phyloP scores from a whole-genome alignment of 2,113 vertebrate genomes.

The Mesembrinibis cayennensis region DNA sequence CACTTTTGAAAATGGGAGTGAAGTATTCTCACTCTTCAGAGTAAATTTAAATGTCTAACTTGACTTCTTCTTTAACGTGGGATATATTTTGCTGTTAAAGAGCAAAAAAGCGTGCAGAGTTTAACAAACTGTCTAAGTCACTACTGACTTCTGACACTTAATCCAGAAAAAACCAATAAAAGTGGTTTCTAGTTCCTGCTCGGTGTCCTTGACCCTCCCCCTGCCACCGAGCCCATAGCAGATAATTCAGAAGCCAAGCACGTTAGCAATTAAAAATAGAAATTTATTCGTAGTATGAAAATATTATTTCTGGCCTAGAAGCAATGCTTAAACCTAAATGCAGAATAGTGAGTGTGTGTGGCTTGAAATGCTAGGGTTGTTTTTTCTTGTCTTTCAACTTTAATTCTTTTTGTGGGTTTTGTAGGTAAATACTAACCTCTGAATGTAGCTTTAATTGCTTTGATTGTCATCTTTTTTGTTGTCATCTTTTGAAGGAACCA shows the following conservation, averaged over 20 bases:
- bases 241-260: background rate
- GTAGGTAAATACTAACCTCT: background rate
- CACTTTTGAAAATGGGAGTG: rapidly evolving
- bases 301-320: background rate
- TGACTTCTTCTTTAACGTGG: background rate
- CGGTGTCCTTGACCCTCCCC: background rate
- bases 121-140: background rate
- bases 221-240: background rate
- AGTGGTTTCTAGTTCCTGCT: background rate
- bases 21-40: background rate
- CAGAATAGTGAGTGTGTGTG: background rate
- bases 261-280: background rate
- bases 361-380: background rate
- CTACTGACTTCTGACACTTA: background rate
- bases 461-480: background rate
- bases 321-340: background rate
- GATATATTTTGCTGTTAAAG: background rate
- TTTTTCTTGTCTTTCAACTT: background rate
- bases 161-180: background rate
- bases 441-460: background rate
- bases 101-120: background rate
- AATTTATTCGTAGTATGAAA: background rate
- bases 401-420: background rate
- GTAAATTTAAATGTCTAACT: background rate
- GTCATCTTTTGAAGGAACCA: background rate